phyloP scores from a whole-genome alignment of 2,113 vertebrate species.

The Caracal caracal region DNA sequence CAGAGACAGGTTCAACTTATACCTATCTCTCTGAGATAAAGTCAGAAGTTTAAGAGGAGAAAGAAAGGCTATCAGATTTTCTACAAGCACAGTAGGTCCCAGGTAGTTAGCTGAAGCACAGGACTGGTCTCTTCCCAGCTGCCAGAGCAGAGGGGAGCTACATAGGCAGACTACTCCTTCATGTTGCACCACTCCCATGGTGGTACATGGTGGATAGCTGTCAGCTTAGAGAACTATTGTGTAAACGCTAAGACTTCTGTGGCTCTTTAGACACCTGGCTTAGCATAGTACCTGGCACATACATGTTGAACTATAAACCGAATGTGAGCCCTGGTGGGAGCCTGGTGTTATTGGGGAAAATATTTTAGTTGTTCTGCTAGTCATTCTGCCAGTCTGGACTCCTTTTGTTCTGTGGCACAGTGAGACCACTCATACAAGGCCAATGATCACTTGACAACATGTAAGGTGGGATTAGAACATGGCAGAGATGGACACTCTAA shows the following conservation, averaged over 20 bases:
- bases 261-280: neutral
- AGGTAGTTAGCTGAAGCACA: neutral
- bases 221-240: neutral
- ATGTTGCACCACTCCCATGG: neutral
- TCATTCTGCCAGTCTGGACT: neutral
- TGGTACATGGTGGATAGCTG: too few relatives aligned
- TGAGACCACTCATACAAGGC: neutral
- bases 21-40: neutral
- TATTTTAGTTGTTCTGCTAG: neutral
- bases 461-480: neutral
- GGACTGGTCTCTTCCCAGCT: neutral
- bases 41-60: neutral
- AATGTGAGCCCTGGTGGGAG: neutral
- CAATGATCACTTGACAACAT: neutral
- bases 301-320: neutral
- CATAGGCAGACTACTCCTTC: neutral
- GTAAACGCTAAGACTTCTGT: neutral
- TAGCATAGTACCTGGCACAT: neutral
- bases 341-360: neutral
- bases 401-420: neutral
- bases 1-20: neutral
- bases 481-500: neutral
- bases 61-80: neutral
- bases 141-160: neutral
- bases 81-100: neutral